These are phyloP conservation scores for Pelodiscus sinensis DNA, from an alignment of 2,113 vertebrate species.

Conservation along the genomic window DNA sequence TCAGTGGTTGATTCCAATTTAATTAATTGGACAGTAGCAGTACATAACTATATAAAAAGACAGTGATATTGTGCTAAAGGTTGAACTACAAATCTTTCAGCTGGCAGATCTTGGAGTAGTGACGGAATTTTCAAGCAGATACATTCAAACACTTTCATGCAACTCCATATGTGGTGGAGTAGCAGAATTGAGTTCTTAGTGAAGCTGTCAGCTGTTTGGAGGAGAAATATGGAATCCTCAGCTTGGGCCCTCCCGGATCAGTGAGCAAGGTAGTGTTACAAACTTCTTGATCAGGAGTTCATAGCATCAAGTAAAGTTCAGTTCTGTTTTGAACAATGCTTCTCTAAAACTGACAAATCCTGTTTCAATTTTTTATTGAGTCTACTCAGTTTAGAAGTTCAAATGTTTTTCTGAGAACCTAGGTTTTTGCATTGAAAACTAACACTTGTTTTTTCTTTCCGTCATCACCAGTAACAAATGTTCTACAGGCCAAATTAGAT, in stretches of 20 bases:
- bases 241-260: fast-evolving
- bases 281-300: fast-evolving
- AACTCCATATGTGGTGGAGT: fast-evolving
- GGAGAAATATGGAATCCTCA: fast-evolving
- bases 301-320: background rate
- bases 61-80: background rate
- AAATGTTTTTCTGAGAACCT: background rate
- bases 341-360: background rate
- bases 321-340: background rate
- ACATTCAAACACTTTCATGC: fast-evolving
- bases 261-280: background rate
- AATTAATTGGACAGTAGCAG: background rate
- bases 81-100: background rate
- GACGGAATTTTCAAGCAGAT: background rate
- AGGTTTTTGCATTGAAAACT: background rate
- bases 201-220: fast-evolving
- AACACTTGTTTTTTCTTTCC: no score
- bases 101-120: background rate
- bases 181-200: background rate
- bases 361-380: background rate
- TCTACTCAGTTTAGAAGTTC: background rate
- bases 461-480: background rate
- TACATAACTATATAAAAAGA: background rate
- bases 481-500: background rate
- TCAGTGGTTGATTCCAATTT: background rate